Percentiles rank a stretch among this genome's conserved stretches.
These are phyloP conservation scores for Callyntrura sp. DNA, from an alignment of 2,888 invertebrate genomes.

Conservation along the genomic window DNA sequence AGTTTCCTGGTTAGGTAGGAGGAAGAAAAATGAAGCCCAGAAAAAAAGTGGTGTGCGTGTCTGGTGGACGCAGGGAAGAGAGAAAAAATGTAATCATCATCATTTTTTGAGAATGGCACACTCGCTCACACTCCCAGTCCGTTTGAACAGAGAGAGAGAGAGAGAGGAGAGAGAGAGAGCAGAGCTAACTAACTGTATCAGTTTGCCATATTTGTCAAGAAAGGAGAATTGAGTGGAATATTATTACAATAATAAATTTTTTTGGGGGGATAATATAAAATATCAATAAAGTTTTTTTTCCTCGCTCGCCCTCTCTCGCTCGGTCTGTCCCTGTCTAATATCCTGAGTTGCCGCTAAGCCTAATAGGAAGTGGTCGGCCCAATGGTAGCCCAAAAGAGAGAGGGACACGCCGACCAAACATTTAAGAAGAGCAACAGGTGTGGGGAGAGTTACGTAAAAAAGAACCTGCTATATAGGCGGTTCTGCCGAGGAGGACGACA, in stretches of 20 bases:
- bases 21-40: not conserved
- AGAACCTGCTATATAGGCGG: too few relatives aligned
- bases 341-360: too few relatives aligned
- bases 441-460: too few relatives aligned
- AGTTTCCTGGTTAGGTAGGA: slow-evolving; percentile 26
- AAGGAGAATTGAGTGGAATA: slow-evolving; percentile 56
- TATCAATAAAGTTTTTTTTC: too few relatives aligned
- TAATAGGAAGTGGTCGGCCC: too few relatives aligned
- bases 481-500: too few relatives aligned
- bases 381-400: not conserved
- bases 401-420: too few relatives aligned
- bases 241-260: slow-evolving; percentile 4
- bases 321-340: too few relatives aligned
- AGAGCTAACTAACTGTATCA: slow-evolving; percentile 68
- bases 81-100: not conserved
- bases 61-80: not conserved
- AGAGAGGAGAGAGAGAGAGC: too few relatives aligned
- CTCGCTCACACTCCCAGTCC: not conserved
- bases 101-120: slow-evolving; percentile 49
- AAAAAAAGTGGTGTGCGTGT: not conserved
- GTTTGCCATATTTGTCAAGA: slow-evolving; percentile 66
- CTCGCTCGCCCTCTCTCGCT: too few relatives aligned
- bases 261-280: not conserved
- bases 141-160: too few relatives aligned
- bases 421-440: too few relatives aligned